Conservation (phyloP, 2,113 vertebrate genomes). For the Pyrgilauda ruficollis region DNA sequence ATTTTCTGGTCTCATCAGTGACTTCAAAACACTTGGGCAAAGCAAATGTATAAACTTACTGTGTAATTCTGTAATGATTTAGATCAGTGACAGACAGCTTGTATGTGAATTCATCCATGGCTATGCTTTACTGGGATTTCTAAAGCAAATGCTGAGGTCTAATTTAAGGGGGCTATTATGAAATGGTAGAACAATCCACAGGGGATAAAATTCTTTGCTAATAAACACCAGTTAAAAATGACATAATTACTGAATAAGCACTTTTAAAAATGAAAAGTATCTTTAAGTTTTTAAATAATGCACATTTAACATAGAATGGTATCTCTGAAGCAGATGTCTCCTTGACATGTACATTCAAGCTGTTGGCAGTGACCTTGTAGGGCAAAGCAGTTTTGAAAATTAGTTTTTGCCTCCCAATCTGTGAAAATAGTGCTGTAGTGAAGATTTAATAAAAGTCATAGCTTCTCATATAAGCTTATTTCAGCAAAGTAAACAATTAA, state of each 20-base stretch:
- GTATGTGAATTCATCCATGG: constrained; percentile 37
- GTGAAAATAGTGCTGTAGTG: constrained; percentile 76
- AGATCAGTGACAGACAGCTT: constrained; percentile 57
- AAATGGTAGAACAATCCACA: constrained; percentile 47
- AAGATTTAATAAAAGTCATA: constrained; percentile 76
- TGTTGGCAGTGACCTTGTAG: constrained; percentile 78
- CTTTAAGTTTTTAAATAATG: constrained; percentile 71
- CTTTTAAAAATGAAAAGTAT: constrained; percentile 52
- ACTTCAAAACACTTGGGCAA: constrained; percentile 49
- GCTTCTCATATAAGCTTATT: constrained; percentile 74
- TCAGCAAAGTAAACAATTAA: constrained; percentile 85
- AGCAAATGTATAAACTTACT: constrained; percentile 60
- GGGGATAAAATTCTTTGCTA: constrained; percentile 41
- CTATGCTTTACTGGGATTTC: constrained; percentile 5
- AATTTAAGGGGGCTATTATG: constrained; percentile 29
- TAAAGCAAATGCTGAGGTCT: constrained; percentile 51
- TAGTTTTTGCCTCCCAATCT: constrained; percentile 76
- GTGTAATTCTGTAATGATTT: constrained; percentile 65
- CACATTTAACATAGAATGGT: constrained; percentile 65
- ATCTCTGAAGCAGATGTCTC: constrained; percentile 77
- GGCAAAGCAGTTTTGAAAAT: constrained; percentile 77
- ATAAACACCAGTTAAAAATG: constrained; percentile 66
- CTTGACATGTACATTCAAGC: constrained; percentile 78
- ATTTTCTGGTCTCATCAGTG: constrained; percentile 43
- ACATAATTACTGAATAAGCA: constrained; percentile 72